Percentiles rank a stretch among this genome's conserved stretches.
Evolutionary conservation across 2,797 vertebrate species (phyloP).

Genomic region (Artibeus jamaicensis): DNA sequence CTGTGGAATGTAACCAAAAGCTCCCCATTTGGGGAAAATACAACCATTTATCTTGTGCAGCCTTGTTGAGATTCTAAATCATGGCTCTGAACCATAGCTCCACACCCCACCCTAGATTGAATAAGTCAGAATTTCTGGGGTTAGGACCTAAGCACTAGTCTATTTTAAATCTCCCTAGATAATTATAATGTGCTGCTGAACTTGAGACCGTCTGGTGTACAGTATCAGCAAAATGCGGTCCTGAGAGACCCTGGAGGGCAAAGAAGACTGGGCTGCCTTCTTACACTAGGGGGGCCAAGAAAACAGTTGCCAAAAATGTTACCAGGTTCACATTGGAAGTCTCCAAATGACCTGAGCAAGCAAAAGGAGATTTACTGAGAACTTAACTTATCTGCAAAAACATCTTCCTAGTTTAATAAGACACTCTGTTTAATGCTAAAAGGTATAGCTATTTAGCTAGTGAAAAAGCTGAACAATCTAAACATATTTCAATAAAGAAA

Average conservation of each 20-base stretch:
- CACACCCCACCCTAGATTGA: neutral
- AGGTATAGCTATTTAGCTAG: conserved; percentile 9
- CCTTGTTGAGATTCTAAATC: neutral
- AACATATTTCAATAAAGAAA: neutral
- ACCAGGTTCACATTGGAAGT: neutral
- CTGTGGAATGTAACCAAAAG: neutral
- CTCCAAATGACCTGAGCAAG: neutral
- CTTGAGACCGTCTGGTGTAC: neutral
- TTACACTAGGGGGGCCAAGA: neutral
- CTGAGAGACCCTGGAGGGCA: neutral
- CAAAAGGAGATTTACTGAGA: neutral
- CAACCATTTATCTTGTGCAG: neutral
- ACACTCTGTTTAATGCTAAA: neutral
- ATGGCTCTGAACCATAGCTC: neutral
- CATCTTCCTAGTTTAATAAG: neutral
- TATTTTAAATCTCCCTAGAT: neutral
- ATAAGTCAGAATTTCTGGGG: neutral
- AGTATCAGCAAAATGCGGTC: neutral
- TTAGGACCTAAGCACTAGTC: neutral
- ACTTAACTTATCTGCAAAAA: neutral
- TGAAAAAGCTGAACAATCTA: neutral
- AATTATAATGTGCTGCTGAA: neutral
- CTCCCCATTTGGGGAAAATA: neutral
- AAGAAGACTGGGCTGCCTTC: neutral
- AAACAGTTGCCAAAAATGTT: neutral